Conservation (phyloP, 1,140 invertebrate species). For the Charaxes varanes region DNA sequence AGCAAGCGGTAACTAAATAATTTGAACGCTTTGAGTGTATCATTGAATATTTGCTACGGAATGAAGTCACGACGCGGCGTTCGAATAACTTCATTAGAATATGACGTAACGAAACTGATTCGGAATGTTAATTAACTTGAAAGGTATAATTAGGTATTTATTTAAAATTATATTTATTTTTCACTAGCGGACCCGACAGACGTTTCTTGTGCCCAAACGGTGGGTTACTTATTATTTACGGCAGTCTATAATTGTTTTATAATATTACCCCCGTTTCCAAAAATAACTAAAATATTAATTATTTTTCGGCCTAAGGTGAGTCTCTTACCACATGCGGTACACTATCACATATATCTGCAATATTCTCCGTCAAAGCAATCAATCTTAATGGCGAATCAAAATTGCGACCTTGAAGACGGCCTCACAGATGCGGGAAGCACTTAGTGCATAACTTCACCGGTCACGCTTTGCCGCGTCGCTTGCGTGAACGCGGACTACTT, state of each 20-base stretch:
- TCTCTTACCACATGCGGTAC: no score
- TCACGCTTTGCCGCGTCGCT: conserved; percentile 9
- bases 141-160: no score
- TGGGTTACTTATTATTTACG: no score
- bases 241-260: no score
- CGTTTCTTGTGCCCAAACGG: no score
- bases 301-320: no score
- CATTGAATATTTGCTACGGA: conserved; percentile 1
- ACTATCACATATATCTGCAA: no score
- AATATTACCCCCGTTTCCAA: no score
- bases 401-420: conserved; percentile 10
- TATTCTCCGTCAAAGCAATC: no score
- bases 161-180: no score
- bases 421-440: conserved; percentile 2
- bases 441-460: conserved; percentile 8
- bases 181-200: no score
- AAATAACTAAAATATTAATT: no score
- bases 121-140: not conserved
- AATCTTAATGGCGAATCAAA: not conserved
- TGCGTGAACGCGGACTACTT: conserved; percentile 17
- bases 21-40: conserved; percentile 2
- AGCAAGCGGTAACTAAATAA: not conserved
- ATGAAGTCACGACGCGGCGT: conserved; percentile 4
- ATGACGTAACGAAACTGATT: conserved; percentile 1
- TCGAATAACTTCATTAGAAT: conserved; percentile 3